These are phyloP conservation scores for Dicranocentrus wangi DNA, from an alignment of 2,888 invertebrate species.

Conservation along the genomic window DNA sequence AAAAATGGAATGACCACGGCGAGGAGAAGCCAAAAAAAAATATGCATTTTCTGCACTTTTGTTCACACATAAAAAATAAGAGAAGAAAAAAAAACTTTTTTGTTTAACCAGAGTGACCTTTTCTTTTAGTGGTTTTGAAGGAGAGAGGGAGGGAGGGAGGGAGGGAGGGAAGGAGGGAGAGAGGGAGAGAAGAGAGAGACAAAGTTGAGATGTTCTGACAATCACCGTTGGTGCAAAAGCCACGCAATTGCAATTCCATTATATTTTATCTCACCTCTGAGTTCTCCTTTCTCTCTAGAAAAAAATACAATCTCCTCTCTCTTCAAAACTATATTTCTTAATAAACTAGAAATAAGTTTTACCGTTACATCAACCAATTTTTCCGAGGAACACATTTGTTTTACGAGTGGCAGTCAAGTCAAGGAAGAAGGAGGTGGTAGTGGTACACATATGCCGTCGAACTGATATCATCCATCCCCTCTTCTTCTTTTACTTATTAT, in stretches of 20 bases:
- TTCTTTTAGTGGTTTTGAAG: neutral
- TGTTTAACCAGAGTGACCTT: neutral
- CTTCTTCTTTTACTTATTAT: neutral
- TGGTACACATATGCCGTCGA: neutral
- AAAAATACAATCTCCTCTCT: neutral
- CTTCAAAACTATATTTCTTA: conserved; percentile 2
- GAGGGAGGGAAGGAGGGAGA: too few relatives aligned
- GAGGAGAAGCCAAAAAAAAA: neutral
- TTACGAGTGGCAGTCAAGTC: too few relatives aligned
- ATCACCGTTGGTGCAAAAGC: neutral
- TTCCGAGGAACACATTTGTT: neutral
- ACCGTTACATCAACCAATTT: conserved; percentile 3
- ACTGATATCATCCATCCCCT: neutral
- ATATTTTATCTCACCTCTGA: conserved; percentile 4
- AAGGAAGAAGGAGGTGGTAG: too few relatives aligned
- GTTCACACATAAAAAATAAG: too few relatives aligned
- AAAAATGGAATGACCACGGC: neutral
- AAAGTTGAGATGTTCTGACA: neutral
- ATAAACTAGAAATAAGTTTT: neutral
- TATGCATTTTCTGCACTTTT: conserved; percentile 6
- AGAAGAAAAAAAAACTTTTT: neutral
- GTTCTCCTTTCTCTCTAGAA: neutral
- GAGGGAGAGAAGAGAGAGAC: too few relatives aligned
- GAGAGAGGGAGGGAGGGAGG: neutral
- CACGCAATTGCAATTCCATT: conserved; percentile 20